Conservation (phyloP, 1,140 invertebrate genomes). For the Argopecten irradians region DNA sequence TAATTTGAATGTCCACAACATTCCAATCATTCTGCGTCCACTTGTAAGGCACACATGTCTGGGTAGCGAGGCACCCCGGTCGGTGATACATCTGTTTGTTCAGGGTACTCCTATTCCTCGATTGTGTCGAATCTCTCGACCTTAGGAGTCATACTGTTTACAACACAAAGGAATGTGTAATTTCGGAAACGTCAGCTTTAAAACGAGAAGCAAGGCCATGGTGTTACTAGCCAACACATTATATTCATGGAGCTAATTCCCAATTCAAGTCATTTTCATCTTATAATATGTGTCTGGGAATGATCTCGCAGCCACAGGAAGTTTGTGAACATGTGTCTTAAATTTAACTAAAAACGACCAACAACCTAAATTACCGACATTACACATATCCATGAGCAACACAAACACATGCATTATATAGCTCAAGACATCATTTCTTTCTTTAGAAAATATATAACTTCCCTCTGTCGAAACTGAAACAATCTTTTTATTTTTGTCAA, state of each 20-base stretch:
- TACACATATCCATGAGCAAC: no score
- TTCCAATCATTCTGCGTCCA: constrained; percentile 9
- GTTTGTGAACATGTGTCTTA: background rate
- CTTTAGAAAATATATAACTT: no score
- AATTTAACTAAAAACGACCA: no score
- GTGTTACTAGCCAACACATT: background rate
- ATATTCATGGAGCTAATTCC: background rate
- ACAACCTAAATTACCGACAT: no score
- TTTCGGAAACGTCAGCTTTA: constrained; percentile 4
- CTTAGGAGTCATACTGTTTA: constrained; percentile 3
- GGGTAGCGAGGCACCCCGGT: background rate
- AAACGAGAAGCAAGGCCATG: background rate
- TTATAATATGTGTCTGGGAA: constrained; percentile 8
- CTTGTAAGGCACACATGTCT: constrained; percentile 20
- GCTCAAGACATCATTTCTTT: no score
- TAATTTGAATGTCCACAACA: background rate
- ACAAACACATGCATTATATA: no score
- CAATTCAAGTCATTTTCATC: background rate
- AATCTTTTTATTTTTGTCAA: no score
- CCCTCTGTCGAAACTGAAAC: no score
- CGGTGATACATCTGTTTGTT: constrained; percentile 16
- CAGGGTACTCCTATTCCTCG: background rate
- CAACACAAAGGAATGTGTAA: constrained; percentile 3
- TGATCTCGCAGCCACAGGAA: background rate
- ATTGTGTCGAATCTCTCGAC: constrained; percentile 15